Evolutionary conservation across 2,888 invertebrate genomes (phyloP), one percentile per base, ranked within the genome.

Genomic region (Odontocolon sp.): DNA sequence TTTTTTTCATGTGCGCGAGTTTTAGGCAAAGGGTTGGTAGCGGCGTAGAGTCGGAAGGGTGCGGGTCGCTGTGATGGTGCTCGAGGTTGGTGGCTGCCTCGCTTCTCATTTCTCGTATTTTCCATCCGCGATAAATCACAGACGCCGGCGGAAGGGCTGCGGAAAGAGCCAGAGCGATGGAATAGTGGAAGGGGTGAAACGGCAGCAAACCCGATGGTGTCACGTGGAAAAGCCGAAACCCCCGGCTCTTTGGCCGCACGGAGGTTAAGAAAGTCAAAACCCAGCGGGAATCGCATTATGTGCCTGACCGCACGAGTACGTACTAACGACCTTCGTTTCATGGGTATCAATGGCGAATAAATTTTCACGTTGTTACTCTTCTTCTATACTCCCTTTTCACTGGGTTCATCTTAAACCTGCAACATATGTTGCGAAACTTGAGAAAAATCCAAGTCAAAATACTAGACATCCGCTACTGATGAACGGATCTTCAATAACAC

Each of bases 21-120:
- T 23, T 63, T 23, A 26, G 31, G 31, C 64, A 45, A 56, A 67
- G 59, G 70, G 75, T 67, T 66, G 75, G 66, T 21, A 45, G 54
- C 18, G 23, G 14, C 31, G 57, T 14, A 56, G 14, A 11, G 31
- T 31, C 33, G 66, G 68, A 59, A 73, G 73, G 69, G 77, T 73
- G 69, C 63, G 75, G 66, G 47, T 70, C 70, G 57, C 67, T 50
- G 67, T 23, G 67, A 67, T 42, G 47, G 61, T 67, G 45, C 31
- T 57, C 50, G 38, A 52, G 63, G 69, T 73, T 69, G 66, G 64
- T 54, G 59, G 76, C 59, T 64, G 63, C 77, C 80, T 84, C 85
- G 86, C 87, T 86, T 88, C 89, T 89, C 88, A 87, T 89, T 89
- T 88, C 88, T 88, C 87, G 85, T 89, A 88, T 85, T 88, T 88